Base-by-base conservation (phyloP, 2,113 vertebrate species). In the Pelobates fuscus region DNA sequence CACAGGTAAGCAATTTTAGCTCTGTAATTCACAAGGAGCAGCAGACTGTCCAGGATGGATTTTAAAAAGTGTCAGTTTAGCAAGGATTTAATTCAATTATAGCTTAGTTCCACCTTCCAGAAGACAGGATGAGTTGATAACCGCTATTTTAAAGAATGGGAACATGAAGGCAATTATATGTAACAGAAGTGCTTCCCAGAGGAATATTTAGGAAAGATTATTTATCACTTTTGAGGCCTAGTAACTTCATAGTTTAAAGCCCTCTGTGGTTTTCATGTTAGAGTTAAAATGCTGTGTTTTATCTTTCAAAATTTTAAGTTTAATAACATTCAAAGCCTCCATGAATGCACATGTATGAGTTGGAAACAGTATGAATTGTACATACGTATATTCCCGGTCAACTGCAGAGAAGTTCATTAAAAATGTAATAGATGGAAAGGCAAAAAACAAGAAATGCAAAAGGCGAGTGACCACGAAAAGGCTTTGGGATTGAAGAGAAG, bases 121-220 rank as follows among this genome's bases (percentile, higher is more conserved):
- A 78, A 82, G 82, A 80, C 78, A 69, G 20, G 66, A 63, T 71
- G 78, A 62, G 71, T 70, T 59, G 77, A 75, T 77, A 77, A 78
- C 72, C 5, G 46, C 15, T 71, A 78, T 81, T 61, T 27, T 29
- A 78, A 82, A 82, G 68, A 64, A 70, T 30, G 60, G 70, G 73
- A 79, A 76, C 60, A 24, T 74, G 67, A 49, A 44, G 26, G 59
- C 49, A 81, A 26, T 80, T 82, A 78, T 71, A 77, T 77, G 73
- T 64, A 78, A 78, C 43, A 37, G 30, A 14, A 1, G 2, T 67
- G 54, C 37, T 78, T 49, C 82, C 74, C 77, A 11, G 3, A 55
- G 76, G 62, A 70, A 24, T 10, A 54, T 63, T 70, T 76, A 27
- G 57, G n/a, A 44, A 23, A 69, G 1, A 32, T 30, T 26, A 2